phyloP scores from a whole-genome alignment of 2,888 invertebrate species.

The Eumerus sabulonum region DNA sequence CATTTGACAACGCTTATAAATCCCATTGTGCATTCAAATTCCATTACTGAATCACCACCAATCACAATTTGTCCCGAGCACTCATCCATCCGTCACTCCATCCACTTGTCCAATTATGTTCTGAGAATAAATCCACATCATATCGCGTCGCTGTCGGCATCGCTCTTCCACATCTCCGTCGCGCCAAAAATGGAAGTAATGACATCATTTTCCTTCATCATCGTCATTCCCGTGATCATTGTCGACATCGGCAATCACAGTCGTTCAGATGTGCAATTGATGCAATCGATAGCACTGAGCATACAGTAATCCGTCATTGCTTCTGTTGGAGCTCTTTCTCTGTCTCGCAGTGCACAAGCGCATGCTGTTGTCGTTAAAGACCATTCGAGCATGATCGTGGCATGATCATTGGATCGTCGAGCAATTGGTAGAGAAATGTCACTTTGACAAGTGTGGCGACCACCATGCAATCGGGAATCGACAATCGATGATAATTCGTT shows the following conservation, averaged over 20 bases:
- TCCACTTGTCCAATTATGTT: constrained; percentile 27
- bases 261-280: constrained; percentile 10
- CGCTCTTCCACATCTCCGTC: constrained; percentile 17
- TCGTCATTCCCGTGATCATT: constrained; percentile 1
- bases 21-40: constrained; percentile 26
- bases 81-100: constrained; percentile 36
- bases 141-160: constrained; percentile 37
- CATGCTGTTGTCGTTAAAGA: not conserved
- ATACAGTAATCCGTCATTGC: not conserved
- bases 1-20: constrained; percentile 1
- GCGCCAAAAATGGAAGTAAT: constrained; percentile 50
- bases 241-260: constrained; percentile 34
- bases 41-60: not conserved
- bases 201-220: constrained; percentile 63
- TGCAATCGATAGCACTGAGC: constrained; percentile 33
- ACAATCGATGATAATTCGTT: no score
- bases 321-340: not conserved
- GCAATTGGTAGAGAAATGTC: constrained; percentile 42
- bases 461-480: constrained; percentile 48
- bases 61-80: constrained; percentile 43
- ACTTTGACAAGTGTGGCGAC: constrained; percentile 61
- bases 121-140: constrained; percentile 43
- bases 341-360: not conserved
- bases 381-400: constrained; percentile 4
- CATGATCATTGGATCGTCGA: constrained; percentile 24